phyloP scores from a whole-genome alignment of 2,888 invertebrate species.

The Drosophila lutescens region DNA sequence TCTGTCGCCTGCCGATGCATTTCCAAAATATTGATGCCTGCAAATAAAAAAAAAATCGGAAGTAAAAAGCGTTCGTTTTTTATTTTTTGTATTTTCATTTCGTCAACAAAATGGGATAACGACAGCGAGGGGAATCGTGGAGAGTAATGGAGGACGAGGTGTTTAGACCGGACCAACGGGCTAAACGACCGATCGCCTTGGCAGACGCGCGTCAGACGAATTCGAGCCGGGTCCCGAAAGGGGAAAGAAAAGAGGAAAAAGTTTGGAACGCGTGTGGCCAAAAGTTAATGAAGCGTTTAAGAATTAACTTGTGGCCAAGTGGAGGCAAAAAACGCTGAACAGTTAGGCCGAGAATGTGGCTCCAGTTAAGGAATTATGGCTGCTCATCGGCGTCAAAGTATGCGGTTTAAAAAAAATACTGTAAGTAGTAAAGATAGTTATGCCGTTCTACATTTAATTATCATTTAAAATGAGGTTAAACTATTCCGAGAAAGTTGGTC shows the following conservation, averaged over 20 bases:
- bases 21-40: conserved; percentile 51
- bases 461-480: too few relatives aligned
- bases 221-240: conserved; percentile 45
- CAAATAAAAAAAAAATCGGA: conserved; percentile 69
- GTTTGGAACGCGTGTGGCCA: conserved; percentile 81
- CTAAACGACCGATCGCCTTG: conserved; percentile 43
- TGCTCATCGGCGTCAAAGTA: conserved; percentile 3
- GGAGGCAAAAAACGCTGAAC: conserved; percentile 45
- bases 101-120: conserved; percentile 12
- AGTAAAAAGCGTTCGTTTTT: conserved; percentile 62
- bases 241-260: conserved; percentile 44
- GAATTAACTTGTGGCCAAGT: conserved; percentile 64
- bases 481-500: too few relatives aligned
- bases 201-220: conserved; percentile 73
- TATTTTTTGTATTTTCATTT: conserved; percentile 14
- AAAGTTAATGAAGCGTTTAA: conserved; percentile 81
- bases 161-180: conserved; percentile 63
- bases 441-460: too few relatives aligned
- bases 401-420: not conserved
- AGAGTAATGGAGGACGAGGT: conserved; percentile 48
- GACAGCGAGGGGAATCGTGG: conserved; percentile 11
- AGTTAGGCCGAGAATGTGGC: conserved; percentile 44
- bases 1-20: conserved; percentile 62
- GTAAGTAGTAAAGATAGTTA: not conserved
- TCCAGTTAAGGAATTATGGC: conserved; percentile 11